A percentile compares a stretch with the other conserved stretches of the same genome.
Conservation (phyloP, 2,888 invertebrate species). For the Mellilla xanthometata region DNA sequence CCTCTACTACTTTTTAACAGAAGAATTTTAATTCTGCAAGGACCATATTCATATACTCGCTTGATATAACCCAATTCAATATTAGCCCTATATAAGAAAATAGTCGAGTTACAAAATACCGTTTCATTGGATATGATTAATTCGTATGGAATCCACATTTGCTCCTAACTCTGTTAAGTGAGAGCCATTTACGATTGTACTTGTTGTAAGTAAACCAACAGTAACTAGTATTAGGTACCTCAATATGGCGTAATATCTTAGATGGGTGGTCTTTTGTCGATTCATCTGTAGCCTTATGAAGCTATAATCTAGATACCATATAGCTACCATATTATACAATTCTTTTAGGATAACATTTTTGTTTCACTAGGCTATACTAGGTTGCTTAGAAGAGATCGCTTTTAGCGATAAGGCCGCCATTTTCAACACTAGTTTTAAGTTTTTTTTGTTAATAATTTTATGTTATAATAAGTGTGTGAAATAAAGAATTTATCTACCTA, state of each 20-base stretch:
- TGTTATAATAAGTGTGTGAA: too few relatives aligned
- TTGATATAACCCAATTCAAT: too few relatives aligned
- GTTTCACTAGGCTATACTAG: too few relatives aligned
- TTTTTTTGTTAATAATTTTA: too few relatives aligned
- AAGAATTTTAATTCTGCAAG: too few relatives aligned
- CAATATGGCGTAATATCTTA: neutral
- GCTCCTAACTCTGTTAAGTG: slow-evolving; percentile 19
- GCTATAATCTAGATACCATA: neutral
- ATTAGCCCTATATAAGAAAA: neutral
- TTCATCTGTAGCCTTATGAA: neutral
- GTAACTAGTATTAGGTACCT: neutral
- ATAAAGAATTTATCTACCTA: too few relatives aligned
- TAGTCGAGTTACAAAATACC: neutral
- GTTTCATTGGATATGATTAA: slow-evolving; percentile 22
- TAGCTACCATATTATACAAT: neutral
- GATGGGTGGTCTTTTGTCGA: slow-evolving; percentile 18
- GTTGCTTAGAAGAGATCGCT: too few relatives aligned
- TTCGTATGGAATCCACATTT: slow-evolving; percentile 15
- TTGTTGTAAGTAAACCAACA: neutral
- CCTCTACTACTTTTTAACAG: too few relatives aligned
- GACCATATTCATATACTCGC: too few relatives aligned
- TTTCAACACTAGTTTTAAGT: too few relatives aligned
- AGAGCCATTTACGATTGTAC: slow-evolving; percentile 1
- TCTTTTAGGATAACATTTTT: too few relatives aligned
- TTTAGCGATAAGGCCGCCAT: too few relatives aligned